Conservation (phyloP, 2,113 vertebrate genomes). For the Origma solitaria region DNA sequence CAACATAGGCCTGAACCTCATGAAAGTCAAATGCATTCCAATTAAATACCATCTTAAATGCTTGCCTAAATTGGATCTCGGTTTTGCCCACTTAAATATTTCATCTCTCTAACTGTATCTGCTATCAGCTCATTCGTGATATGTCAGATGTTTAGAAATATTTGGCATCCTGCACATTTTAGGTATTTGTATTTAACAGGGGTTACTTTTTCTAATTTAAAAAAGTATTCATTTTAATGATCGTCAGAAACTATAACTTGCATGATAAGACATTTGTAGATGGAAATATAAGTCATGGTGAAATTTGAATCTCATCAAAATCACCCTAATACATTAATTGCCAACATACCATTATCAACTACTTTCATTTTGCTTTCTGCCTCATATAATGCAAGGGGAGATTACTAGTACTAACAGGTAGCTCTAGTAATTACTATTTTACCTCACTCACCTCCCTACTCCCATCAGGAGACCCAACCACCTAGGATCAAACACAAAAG, state of each 20-base stretch:
- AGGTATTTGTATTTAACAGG: neutral
- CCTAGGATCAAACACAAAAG: neutral
- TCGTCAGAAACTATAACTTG: neutral
- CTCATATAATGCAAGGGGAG: neutral
- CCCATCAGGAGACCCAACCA: neutral
- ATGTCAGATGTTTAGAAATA: neutral
- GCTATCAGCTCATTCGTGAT: neutral
- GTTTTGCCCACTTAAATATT: neutral
- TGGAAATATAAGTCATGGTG: neutral
- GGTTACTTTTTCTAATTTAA: neutral
- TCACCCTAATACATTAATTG: neutral
- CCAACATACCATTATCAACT: neutral
- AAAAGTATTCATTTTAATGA: neutral
- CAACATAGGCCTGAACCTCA: neutral
- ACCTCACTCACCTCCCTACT: rapidly evolving
- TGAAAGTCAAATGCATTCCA: neutral
- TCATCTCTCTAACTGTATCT: neutral
- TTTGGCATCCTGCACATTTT: neutral
- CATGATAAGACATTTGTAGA: neutral
- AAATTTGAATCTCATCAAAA: neutral
- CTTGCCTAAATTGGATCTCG: neutral
- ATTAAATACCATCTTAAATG: neutral
- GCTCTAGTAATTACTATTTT: neutral
- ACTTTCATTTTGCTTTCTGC: neutral
- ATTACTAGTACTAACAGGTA: neutral